Base-by-base conservation (phyloP, 1,140 invertebrate species). In the Gryllus bimaculatus region DNA sequence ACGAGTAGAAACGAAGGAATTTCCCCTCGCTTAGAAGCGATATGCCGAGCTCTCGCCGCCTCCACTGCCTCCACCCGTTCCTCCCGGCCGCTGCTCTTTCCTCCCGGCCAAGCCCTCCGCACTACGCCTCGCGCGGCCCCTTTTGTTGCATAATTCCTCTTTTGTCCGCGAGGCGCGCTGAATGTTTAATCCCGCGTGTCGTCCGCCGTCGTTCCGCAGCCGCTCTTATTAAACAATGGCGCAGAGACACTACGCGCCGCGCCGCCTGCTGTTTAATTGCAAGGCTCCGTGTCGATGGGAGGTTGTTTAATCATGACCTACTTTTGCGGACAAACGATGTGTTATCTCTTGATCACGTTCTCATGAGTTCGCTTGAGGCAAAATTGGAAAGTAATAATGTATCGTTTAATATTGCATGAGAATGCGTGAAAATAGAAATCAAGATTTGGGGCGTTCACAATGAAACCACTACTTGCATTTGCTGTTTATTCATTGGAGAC, bases 111-210 rank as follows among this genome's bases (percentile, higher is more conserved):
- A 66, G 54, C 7, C 54, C 54, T 18, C 54, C 2, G 2, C 54
- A 7, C 18, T 66, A 1, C 54, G 10, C 18, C 54, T 18, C 10
- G 54, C 54, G 54, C 54, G 0, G 54, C 7, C 18, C 54, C 54
- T 18, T 66, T 66, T 66, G 54, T 66, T 66, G 54, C 54, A 66
- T 66, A 66, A 66, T 66, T 66, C 54, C 54, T 66, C 54, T 66
- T 66, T 66, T 66, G 54, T 66, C 54, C 54, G 54, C 54, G 54
- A 66, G 54, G 54, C 54, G 18, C 54, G 54, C 54, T 66, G 54
- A 66, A 66, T 66, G 54, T 66, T 66, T 66, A 66, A 66, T 66
- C 54, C 54, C 54, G 54, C 54, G 54, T 66, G 54, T 66, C 54
- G 10, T 66, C 54, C 18, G 54, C 18, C 54, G 54, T 66, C 54